Conservation (phyloP, 2,113 vertebrate species). For the Hoplias malabaricus region DNA sequence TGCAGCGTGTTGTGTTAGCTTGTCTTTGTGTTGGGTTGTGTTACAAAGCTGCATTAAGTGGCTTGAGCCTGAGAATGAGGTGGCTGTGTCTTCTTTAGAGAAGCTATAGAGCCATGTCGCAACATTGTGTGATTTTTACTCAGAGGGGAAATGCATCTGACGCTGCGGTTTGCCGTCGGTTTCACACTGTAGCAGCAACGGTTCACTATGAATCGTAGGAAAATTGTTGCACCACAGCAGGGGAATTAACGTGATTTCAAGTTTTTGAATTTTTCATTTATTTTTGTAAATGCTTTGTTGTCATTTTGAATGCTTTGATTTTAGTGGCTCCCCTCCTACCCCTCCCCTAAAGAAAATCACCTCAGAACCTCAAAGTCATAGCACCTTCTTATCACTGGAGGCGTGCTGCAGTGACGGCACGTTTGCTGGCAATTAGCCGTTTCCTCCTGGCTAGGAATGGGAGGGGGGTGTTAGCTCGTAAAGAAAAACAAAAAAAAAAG, state of each 20-base stretch:
- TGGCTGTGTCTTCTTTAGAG: conserved; percentile 36
- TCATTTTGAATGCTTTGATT: neutral
- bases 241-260: conserved; percentile 38
- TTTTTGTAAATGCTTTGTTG: neutral
- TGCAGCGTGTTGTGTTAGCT: no score
- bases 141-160: conserved; percentile 55
- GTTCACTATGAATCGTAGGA: conserved; percentile 53
- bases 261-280: conserved; percentile 13
- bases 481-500: neutral
- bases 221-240: conserved; percentile 46
- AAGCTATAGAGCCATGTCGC: conserved; percentile 48
- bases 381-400: neutral
- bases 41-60: neutral
- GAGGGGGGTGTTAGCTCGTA: conserved; percentile 37
- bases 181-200: conserved; percentile 57
- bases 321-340: neutral
- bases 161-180: conserved; percentile 56
- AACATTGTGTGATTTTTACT: conserved; percentile 49
- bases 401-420: neutral
- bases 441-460: conserved; percentile 55
- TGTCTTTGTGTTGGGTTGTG: neutral
- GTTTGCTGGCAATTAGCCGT: conserved; percentile 23
- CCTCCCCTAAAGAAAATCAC: neutral
- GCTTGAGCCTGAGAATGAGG: conserved; percentile 15
- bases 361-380: neutral